These are phyloP conservation scores for Aelia acuminata DNA, from an alignment of 2,888 invertebrate species.

Conservation along the genomic window DNA sequence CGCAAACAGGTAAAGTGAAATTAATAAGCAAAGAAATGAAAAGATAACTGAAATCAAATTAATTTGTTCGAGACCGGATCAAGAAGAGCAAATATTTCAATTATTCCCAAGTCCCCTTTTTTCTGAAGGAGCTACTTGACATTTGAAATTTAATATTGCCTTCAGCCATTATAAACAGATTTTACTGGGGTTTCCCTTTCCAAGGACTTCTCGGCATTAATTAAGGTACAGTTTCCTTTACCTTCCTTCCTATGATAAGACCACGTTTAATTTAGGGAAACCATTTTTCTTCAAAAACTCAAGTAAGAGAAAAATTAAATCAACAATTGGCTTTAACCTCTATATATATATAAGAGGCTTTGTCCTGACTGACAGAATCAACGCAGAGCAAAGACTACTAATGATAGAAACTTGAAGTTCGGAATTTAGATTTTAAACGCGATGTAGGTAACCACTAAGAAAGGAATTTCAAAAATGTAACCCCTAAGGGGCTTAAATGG, in stretches of 20 bases:
- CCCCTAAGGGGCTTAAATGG: no score
- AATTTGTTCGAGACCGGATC: neutral
- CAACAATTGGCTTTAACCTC: no score
- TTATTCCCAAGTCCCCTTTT: neutral
- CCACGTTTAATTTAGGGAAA: neutral
- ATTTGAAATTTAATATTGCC: slow-evolving; percentile 13
- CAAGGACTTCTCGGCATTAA: neutral
- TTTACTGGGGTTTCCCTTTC: neutral
- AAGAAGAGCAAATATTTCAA: neutral
- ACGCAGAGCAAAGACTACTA: no score
- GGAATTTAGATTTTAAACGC: no score
- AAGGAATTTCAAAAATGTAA: no score
- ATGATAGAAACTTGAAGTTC: no score
- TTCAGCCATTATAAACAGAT: neutral
- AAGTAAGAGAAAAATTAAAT: no score
- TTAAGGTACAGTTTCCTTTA: neutral
- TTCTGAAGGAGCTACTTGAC: neutral
- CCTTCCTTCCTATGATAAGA: neutral
- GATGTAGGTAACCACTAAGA: no score
- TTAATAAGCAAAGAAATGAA: neutral
- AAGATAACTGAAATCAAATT: neutral
- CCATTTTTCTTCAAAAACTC: neutral
- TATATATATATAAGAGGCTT: no score
- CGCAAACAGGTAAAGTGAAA: neutral
- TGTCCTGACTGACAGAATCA: no score